Evolutionary conservation across 2,888 invertebrate species (phyloP).

Genomic region (Caenorhabditis sulstoni): DNA sequence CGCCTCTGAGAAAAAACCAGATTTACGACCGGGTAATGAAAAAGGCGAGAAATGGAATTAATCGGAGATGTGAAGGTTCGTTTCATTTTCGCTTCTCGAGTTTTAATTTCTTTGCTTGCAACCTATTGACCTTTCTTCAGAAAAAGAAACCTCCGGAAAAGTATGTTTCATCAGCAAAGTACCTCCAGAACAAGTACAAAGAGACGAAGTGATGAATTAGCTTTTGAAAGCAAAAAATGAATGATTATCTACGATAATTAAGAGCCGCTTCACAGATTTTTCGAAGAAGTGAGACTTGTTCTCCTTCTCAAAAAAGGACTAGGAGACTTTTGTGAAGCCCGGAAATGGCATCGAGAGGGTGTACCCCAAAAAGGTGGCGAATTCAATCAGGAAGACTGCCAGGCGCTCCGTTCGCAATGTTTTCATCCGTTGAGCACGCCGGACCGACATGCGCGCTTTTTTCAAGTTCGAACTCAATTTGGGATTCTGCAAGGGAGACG

Average conservation of each 20-base stretch:
- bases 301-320: background rate
- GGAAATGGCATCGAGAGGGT: background rate
- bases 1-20: background rate
- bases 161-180: too few relatives aligned
- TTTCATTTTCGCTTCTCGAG: background rate
- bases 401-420: background rate
- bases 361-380: background rate
- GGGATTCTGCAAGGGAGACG: conserved; percentile 32
- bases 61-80: background rate
- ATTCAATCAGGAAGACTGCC: background rate
- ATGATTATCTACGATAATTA: too few relatives aligned
- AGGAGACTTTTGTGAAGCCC: background rate
- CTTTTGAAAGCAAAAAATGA: too few relatives aligned
- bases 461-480: conserved; percentile 53
- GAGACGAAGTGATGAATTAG: too few relatives aligned
- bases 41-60: background rate
- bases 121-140: background rate
- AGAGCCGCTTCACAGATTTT: too few relatives aligned
- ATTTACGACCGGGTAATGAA: conserved; percentile 6
- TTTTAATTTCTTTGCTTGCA: background rate
- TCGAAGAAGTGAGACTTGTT: background rate
- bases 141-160: background rate
- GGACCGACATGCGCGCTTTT: conserved; percentile 17
- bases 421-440: conserved; percentile 16
- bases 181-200: background rate